Evolutionary conservation across 2,113 vertebrate species (phyloP), one percentile per base, ranked within the genome.

Genomic region (Dunckerocampus dactyliophorus): DNA sequence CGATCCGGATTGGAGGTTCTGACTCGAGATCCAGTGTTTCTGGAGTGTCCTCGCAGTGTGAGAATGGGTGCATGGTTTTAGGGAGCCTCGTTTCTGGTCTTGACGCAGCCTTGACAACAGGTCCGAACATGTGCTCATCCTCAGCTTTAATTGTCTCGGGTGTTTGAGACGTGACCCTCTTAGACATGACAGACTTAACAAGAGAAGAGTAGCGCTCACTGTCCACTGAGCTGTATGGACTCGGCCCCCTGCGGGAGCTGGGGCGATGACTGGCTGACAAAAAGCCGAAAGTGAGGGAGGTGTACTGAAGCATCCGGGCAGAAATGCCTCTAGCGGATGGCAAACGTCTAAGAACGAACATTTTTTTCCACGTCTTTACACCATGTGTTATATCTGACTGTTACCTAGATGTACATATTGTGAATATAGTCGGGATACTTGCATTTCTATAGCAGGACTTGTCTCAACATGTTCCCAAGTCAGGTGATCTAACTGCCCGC

Each of bases 141-240:
- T 98, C 93, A 50, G 87, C 75, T 2, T 88, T 71, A 19, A 95
- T 83, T 17, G 84, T 92, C 15, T 91, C 88, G 0, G 93, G 92
- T 4, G 92, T 94, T 72, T 91, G 94, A 17, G 74, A 42, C 0
- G 87, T 89, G 62, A 77, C 79, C 87, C 80, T 92, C 28, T 72
- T 86, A 0, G 93, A 92, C 55, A 91, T 88, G 31, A 96, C 89
- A 3, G 92, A 90, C 45, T 65, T 91, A 0, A 97, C 87, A n/a
- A 98, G 90, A 21, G 85, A 89, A 2, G 91, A 91, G 57, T 98
- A 98, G 51, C 89, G 94, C 49, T 90, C 89, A 52, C 90, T 89
- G 83, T 95, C 92, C 47, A 92, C 89, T 8, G 86, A 79, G 62
- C 89, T 91, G 65, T 98, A 98, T 17, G 89, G 60, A 22, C 84